Evolutionary conservation across 2,113 vertebrate species (phyloP), one percentile per base, ranked within the genome.

Genomic region (Gnathochromis pfefferi): DNA sequence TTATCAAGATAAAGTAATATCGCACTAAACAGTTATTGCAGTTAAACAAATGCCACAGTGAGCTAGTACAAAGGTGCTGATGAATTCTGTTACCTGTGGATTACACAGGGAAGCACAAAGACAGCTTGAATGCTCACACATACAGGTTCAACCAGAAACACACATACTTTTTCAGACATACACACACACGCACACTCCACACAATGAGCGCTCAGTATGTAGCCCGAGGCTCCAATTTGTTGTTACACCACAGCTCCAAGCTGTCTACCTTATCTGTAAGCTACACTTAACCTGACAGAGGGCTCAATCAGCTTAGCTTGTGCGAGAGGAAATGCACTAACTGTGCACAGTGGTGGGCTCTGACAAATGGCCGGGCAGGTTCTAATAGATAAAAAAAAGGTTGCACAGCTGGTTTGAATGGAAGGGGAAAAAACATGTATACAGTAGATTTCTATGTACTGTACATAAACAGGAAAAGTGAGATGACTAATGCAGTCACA

Each of bases 231-330:
- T 54, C 26, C 45, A 58, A 58, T 82, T 87, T 85, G 73, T 84
- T 90, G 73, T 86, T 82, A 60, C 28, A 65, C 78, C 70, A 33
- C 79, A 51, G 82, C 65, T 91, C 35, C 51, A 63, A 82, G 86
- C 65, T 6, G 40, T 75, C 80, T 28, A 19, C 51, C 73, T 65
- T 9, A 28, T 70, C 57, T 81, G 57, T 35, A 65, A 83, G 80
- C 83, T 60, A 38, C 83, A 83, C 26, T 86, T 85, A 91, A 88
- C 80, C 78, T 38, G 81, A 87, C 85, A 81, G 65, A 82, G 70
- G 14, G 28, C 26, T 80, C 42, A 55, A 51, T 83, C 80, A 80
- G 85, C 54, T 91, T 42, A 63, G 78, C 28, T 17, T 23, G 14
- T 45, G 83, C 47, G 21, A 81, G 19, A 16, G 54, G 11, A 85